Percentiles rank a stretch among this genome's conserved stretches.
Conservation (phyloP, 1,140 invertebrate genomes). For the Eurosta solidaginis region DNA sequence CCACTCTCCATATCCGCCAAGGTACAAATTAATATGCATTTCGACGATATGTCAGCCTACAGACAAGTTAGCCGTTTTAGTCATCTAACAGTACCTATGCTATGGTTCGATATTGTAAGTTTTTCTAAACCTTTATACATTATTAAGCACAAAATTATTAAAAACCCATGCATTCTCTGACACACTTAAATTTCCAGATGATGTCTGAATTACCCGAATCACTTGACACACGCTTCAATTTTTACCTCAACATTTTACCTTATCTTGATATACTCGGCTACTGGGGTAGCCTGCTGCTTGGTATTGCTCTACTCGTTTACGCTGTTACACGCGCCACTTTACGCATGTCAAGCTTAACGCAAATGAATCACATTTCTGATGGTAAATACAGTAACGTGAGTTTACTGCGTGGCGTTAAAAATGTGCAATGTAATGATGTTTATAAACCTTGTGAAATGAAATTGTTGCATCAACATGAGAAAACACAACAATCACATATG, state of each 20-base stretch:
- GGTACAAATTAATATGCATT: constrained; percentile 83
- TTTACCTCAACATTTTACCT: constrained; percentile 74
- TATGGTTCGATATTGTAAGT: constrained; percentile 87
- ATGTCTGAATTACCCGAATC: constrained; percentile 69
- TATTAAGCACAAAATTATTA: not conserved
- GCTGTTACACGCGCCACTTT: constrained; percentile 55
- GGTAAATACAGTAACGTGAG: constrained; percentile 45
- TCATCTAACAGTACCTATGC: constrained; percentile 71
- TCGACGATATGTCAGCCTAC: constrained; percentile 69
- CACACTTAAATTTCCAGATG: constrained; percentile 62
- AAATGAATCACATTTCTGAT: constrained; percentile 43
- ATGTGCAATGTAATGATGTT: constrained; percentile 38
- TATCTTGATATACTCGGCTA: constrained; percentile 64
- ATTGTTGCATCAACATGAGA: constrained; percentile 42
- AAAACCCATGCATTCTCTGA: not conserved
- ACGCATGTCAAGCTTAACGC: constrained; percentile 46
- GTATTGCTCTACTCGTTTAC: constrained; percentile 62
- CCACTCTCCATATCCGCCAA: constrained; percentile 74
- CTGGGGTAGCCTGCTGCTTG: constrained; percentile 66
- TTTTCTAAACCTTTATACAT: not conserved
- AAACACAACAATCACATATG: constrained; percentile 31
- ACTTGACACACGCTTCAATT: constrained; percentile 68
- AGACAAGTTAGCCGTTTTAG: constrained; percentile 67
- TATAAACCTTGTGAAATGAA: constrained; percentile 50
- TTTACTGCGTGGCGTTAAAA: constrained; percentile 36